These are phyloP conservation scores for Ormia ochracea DNA, from an alignment of 2,888 invertebrate species.

Conservation along the genomic window DNA sequence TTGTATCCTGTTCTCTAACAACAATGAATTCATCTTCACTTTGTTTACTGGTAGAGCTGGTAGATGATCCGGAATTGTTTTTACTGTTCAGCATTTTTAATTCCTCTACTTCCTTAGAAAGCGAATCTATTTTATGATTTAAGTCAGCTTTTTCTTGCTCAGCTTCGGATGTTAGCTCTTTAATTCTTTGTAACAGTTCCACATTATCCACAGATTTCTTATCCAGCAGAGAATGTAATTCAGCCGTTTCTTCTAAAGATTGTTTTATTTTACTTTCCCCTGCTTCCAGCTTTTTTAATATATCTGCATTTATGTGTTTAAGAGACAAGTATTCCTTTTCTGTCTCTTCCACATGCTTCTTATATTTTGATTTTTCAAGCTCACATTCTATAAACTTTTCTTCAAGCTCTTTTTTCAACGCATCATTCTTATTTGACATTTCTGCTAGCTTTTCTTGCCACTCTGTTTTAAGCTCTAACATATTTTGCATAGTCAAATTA, in stretches of 20 bases:
- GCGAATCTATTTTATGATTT: slow-evolving; percentile 65
- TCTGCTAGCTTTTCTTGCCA: slow-evolving; percentile 79
- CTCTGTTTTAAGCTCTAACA: slow-evolving; percentile 79
- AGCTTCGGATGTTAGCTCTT: slow-evolving; percentile 62
- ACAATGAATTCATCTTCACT: slow-evolving; percentile 74
- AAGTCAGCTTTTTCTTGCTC: slow-evolving; percentile 71
- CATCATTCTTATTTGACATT: slow-evolving; percentile 76
- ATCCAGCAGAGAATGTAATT: slow-evolving; percentile 69
- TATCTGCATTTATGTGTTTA: slow-evolving; percentile 63
- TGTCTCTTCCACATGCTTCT: slow-evolving; percentile 66
- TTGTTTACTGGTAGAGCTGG: slow-evolving; percentile 71
- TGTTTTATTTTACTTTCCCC: slow-evolving; percentile 68
- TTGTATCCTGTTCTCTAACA: slow-evolving; percentile 70
- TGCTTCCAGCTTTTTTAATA: slow-evolving; percentile 69
- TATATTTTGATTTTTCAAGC: slow-evolving; percentile 66
- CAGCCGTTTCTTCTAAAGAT: slow-evolving; percentile 67
- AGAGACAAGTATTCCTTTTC: slow-evolving; percentile 62
- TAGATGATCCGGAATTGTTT: slow-evolving; percentile 71
- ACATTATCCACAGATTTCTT: slow-evolving; percentile 70
- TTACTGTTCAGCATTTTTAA: slow-evolving; percentile 67
- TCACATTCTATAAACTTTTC: slow-evolving; percentile 69
- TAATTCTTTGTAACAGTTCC: slow-evolving; percentile 71
- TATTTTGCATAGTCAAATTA: slow-evolving; percentile 82
- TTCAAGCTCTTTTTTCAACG: slow-evolving; percentile 66
- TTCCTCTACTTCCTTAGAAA: slow-evolving; percentile 69